Percentiles rank a stretch among this genome's conserved stretches.
Conservation (phyloP, 1,140 invertebrate genomes). For the Drosophila prosaltans region DNA sequence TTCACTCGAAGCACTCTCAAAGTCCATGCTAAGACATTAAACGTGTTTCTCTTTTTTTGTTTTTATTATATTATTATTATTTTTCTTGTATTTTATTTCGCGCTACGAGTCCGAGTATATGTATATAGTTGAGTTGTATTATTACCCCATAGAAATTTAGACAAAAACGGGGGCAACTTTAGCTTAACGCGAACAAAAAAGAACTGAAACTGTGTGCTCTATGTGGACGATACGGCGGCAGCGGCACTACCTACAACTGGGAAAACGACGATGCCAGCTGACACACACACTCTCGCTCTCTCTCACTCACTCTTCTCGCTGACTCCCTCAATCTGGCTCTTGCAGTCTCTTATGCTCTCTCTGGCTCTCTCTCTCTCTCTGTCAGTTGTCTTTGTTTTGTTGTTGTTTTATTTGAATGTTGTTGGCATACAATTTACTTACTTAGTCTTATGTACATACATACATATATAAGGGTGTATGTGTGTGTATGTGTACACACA, state of each 20-base stretch:
- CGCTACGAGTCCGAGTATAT: slow-evolving; percentile 35
- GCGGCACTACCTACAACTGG: slow-evolving; percentile 23
- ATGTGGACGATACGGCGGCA: neutral
- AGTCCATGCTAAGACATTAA: slow-evolving; percentile 33
- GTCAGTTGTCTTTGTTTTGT: slow-evolving; percentile 45
- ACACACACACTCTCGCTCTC: neutral
- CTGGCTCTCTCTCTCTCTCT: slow-evolving; percentile 25
- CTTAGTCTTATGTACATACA: neutral
- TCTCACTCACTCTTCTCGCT: neutral
- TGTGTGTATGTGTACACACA: neutral
- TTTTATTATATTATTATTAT: neutral
- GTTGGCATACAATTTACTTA: slow-evolving; percentile 48
- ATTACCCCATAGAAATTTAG: slow-evolving; percentile 23
- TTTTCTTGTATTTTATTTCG: slow-evolving; percentile 40
- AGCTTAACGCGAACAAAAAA: slow-evolving; percentile 58
- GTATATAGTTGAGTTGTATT: slow-evolving; percentile 30
- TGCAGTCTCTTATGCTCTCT: neutral
- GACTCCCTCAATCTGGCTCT: slow-evolving; percentile 13
- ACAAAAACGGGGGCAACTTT: slow-evolving; percentile 35
- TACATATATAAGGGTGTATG: slow-evolving; percentile 17
- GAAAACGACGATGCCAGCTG: slow-evolving; percentile 27
- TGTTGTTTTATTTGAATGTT: slow-evolving; percentile 45
- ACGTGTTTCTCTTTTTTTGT: slow-evolving; percentile 45
- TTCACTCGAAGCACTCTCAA: neutral
- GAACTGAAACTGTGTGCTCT: slow-evolving; percentile 58